phyloP scores from a whole-genome alignment of 2,888 invertebrate genomes.

The Pterostichus madidus region DNA sequence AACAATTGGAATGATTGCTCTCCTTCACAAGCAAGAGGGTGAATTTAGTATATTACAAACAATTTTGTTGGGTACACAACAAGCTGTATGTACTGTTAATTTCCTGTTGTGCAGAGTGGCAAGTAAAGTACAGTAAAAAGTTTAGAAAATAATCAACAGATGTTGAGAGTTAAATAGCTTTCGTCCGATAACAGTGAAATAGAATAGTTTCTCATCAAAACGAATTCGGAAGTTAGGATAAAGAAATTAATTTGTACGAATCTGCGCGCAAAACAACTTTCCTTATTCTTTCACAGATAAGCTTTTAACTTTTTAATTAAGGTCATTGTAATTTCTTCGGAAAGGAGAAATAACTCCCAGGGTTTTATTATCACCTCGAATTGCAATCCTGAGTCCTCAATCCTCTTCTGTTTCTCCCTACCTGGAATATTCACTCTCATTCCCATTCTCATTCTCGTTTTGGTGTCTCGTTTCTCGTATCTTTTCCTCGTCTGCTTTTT shows the following conservation, averaged over 20 bases:
- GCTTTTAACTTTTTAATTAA: slow-evolving; percentile 60
- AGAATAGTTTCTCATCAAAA: slow-evolving; percentile 5
- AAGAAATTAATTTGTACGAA: slow-evolving; percentile 38
- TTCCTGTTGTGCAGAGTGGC: too few relatives aligned
- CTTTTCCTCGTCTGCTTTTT: background rate
- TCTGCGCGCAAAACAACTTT: slow-evolving; percentile 45
- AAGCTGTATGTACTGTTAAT: too few relatives aligned
- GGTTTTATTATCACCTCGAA: slow-evolving; percentile 33
- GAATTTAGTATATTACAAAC: too few relatives aligned
- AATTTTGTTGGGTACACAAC: too few relatives aligned
- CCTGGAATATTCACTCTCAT: slow-evolving; percentile 7
- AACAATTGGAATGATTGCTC: too few relatives aligned
- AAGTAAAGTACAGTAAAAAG: too few relatives aligned
- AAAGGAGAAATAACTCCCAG: slow-evolving; percentile 39
- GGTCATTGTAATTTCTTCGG: slow-evolving; percentile 55
- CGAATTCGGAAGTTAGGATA: background rate
- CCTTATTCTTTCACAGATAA: slow-evolving; percentile 59
- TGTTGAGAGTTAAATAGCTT: too few relatives aligned
- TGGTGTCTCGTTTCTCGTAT: background rate
- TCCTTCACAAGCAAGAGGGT: too few relatives aligned
- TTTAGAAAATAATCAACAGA: too few relatives aligned
- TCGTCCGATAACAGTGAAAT: background rate
- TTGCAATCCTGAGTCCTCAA: background rate
- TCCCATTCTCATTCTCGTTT: background rate
- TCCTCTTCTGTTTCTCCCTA: background rate